Conservation (phyloP, 2,113 vertebrate genomes). For the Neolamprologus brichardi region DNA sequence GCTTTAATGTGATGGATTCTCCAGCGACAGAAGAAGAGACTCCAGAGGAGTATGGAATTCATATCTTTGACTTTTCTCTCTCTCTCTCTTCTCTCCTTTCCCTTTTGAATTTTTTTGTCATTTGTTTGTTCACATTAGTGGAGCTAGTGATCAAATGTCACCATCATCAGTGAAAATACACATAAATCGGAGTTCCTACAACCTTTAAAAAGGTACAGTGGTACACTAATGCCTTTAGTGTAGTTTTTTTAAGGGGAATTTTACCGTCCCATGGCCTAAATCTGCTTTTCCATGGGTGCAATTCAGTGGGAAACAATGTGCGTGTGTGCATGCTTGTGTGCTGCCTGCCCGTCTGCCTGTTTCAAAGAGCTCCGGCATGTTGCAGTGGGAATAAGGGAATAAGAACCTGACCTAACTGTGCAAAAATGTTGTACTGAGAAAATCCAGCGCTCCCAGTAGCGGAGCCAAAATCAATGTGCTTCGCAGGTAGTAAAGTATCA, state of each 20-base stretch:
- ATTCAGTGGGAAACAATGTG: not conserved
- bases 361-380: conserved; percentile 19
- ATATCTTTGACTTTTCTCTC: not conserved
- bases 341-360: conserved; percentile 3
- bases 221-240: not conserved
- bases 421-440: conserved; percentile 56
- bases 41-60: conserved; percentile 9
- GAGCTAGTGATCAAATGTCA: not conserved
- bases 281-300: not conserved
- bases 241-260: not conserved
- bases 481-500: conserved; percentile 7
- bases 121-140: not conserved
- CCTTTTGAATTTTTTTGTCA: not conserved
- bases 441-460: conserved; percentile 34
- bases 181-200: not conserved
- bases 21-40: conserved; percentile 13
- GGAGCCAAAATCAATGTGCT: conserved; percentile 14
- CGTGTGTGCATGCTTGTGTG: not conserved
- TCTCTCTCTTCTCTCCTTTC: not conserved
- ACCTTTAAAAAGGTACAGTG: not conserved
- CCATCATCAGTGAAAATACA: not conserved
- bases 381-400: conserved; percentile 55
- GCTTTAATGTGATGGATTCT: conserved; percentile 66
- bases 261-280: not conserved
- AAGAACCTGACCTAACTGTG: conserved; percentile 54